Evolutionary conservation across 2,113 vertebrate species (phyloP), one percentile per base, ranked within the genome.

Genomic region (Pithys albifrons): DNA sequence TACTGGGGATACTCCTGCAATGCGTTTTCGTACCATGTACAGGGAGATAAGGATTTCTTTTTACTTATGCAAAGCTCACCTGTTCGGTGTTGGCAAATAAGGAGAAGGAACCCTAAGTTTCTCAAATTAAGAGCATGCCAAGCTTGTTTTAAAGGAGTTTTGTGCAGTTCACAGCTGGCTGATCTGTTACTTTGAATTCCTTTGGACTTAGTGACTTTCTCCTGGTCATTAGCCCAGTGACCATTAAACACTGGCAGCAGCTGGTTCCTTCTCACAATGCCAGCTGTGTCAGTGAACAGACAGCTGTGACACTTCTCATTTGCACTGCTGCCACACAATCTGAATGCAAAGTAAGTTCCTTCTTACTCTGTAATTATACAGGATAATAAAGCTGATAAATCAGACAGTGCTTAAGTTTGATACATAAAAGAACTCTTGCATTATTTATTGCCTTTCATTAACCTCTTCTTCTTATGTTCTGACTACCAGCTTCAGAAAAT

Each of bases 371-470:
- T 73, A 95, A 54, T 93, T 88, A 54, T 33, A 66, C 29, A 29
- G 43, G 29, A 64, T 85, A 85, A 80, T 66, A 62, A 83, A 80
- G 72, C 88, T 73, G 51, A 83, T 83, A 71, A 80, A 67, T 90
- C 75, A 70, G 43, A 25, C 67, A 71, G 49, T 94, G 86, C 88
- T 86, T 79, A 52, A 61, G 78, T 83, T 77, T 58, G 64, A 51
- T 88, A 46, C 46, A 58, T 80, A 43, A 86, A 95, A 93, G 71
- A 43, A 16, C 28, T 88, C 49, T 31, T 70, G 41, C n/a, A 33
- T 93, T 88, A 85, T 80, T 85, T 91, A 85, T 85, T 76, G 87
- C 49, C 29, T 92, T 93, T 86, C 82, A 83, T 92, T 93, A 95
- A 90, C 79, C 85, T 95, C 73, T 85, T 24, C 41, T 49, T 92